Evolutionary conservation across 1,140 invertebrate genomes (phyloP).

Genomic region (Drosophila grimshawi): DNA sequence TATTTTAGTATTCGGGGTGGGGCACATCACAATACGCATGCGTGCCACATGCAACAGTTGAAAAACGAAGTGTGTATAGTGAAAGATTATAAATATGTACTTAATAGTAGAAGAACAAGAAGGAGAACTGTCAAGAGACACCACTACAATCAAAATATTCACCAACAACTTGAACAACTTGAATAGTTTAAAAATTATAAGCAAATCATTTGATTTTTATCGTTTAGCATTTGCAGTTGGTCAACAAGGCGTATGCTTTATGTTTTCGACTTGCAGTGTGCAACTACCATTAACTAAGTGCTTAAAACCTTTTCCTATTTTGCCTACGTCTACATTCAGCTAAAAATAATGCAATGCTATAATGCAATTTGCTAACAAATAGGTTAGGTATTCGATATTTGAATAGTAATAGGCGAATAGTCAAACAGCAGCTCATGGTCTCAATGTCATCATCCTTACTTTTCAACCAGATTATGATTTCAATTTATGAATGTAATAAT

Average conservation of each 20-base stretch:
- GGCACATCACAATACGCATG: conserved; percentile 6
- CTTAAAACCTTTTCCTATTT: conserved; percentile 1
- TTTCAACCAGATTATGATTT: too few species aligned
- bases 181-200: neutral
- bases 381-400: neutral
- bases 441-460: neutral
- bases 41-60: conserved; percentile 28
- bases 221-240: neutral
- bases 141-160: conserved; percentile 1
- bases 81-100: conserved; percentile 6
- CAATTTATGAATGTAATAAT: too few species aligned
- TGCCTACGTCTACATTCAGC: conserved; percentile 17
- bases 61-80: neutral
- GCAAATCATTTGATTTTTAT: neutral
- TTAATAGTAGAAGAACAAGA: neutral
- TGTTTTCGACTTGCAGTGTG: conserved; percentile 11
- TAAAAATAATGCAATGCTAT: conserved; percentile 1
- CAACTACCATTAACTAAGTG: conserved; percentile 16
- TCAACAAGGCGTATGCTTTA: conserved; percentile 40
- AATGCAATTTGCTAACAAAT: conserved; percentile 22
- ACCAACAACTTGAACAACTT: neutral
- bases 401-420: neutral
- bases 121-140: neutral
- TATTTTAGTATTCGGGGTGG: neutral
- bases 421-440: conserved; percentile 4